phyloP scores from a whole-genome alignment of 2,888 invertebrate species.

The Microctonus aethiopoides region DNA sequence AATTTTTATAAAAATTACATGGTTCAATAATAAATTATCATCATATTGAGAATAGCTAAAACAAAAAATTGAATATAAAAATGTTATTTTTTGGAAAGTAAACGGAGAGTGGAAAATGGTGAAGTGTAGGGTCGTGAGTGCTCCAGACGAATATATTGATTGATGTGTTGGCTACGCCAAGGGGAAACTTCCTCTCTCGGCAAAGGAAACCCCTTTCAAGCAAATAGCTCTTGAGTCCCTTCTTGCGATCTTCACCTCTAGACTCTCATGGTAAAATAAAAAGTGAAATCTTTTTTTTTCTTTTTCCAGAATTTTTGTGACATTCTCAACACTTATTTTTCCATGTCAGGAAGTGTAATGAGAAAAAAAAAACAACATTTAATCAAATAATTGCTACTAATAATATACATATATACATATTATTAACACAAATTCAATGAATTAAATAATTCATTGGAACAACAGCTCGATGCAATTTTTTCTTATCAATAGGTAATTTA shows the following conservation, averaged over 20 bases:
- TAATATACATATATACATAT: background rate
- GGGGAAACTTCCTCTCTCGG: slow-evolving; percentile 18
- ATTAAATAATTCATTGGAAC: too few relatives aligned
- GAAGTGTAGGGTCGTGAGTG: slow-evolving; percentile 8
- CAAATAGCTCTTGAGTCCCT: slow-evolving; percentile 32
- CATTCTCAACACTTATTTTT: slow-evolving; percentile 14
- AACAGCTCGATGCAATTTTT: too few relatives aligned
- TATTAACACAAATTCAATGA: too few relatives aligned
- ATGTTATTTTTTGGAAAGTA: slow-evolving; percentile 7
- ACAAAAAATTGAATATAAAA: background rate
- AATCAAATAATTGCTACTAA: background rate
- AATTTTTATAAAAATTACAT: too few relatives aligned
- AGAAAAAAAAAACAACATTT: background rate
- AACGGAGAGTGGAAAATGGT: background rate
- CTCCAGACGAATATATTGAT: slow-evolving; percentile 42
- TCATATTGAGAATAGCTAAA: background rate
- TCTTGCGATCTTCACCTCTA: slow-evolving; percentile 26
- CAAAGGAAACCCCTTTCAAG: slow-evolving; percentile 37
- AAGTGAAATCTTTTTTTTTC: slow-evolving; percentile 28
- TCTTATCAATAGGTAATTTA: too few relatives aligned
- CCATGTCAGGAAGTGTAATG: background rate
- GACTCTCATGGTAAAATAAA: slow-evolving; percentile 18
- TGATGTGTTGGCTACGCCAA: slow-evolving; percentile 34
- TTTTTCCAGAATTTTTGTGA: slow-evolving; percentile 6
- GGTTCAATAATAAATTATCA: too few relatives aligned